These are phyloP conservation scores for Takifugu rubripes DNA, from an alignment of 2,797 vertebrate genomes.

Conservation along the genomic window DNA sequence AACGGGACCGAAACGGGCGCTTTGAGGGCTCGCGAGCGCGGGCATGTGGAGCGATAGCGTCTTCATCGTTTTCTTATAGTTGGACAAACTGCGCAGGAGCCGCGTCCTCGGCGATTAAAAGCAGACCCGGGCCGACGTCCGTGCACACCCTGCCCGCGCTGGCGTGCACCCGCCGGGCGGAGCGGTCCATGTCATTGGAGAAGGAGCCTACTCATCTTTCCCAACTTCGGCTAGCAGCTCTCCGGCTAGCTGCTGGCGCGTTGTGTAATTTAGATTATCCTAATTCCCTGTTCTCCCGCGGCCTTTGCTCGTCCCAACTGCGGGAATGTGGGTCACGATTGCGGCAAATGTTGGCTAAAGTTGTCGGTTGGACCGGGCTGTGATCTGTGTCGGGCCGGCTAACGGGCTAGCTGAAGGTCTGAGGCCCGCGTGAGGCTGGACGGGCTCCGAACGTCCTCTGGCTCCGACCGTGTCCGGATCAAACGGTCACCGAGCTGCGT, in stretches of 20 bases:
- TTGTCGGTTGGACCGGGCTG: background rate
- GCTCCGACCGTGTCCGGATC: constrained; percentile 31
- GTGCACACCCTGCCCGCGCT: background rate
- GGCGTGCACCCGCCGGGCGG: background rate
- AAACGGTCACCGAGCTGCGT: constrained; percentile 1
- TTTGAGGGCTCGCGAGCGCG: background rate
- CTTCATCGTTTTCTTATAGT: too few species aligned
- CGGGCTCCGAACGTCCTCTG: constrained; percentile 41
- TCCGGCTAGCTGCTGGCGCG: background rate
- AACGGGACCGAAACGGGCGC: background rate
- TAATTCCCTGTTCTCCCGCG: background rate
- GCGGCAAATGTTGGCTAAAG: background rate
- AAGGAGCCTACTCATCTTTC: constrained; percentile 27
- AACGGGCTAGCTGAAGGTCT: constrained; percentile 58
- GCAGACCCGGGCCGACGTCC: background rate
- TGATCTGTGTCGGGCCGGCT: constrained; percentile 33
- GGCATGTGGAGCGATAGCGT: too few species aligned
- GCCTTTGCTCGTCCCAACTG: background rate
- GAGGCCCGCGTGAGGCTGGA: constrained; percentile 52
- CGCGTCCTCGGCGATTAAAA: too few species aligned
- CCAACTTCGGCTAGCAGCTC: constrained; percentile 16
- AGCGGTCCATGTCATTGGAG: constrained; percentile 59
- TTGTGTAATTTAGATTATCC: constrained; percentile 35
- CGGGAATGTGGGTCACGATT: too few species aligned
- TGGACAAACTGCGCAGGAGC: too few species aligned